These are phyloP conservation scores for Crotalus helleri DNA, from an alignment of 2,113 vertebrate genomes.

Conservation along the genomic window DNA sequence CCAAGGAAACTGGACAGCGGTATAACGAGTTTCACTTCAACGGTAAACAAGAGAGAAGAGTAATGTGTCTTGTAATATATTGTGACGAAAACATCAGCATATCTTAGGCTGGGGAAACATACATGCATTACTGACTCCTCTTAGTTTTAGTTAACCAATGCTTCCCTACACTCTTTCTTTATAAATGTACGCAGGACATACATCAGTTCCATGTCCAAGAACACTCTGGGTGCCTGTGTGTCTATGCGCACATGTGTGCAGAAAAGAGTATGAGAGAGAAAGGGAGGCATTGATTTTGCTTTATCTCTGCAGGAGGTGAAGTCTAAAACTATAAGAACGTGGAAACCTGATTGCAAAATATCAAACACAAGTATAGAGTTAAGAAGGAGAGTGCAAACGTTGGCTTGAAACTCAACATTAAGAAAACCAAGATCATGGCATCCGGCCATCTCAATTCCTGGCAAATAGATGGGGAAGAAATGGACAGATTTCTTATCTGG, in stretches of 20 bases:
- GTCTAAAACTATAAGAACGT: neutral
- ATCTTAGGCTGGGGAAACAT: neutral
- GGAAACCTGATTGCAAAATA: neutral
- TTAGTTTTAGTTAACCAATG: neutral
- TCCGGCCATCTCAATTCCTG: too few relatives aligned
- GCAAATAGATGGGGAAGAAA: too few relatives aligned
- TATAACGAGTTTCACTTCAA: constrained; percentile 46
- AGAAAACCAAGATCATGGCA: too few relatives aligned
- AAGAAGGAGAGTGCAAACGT: too few relatives aligned
- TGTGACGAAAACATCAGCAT: constrained; percentile 16
- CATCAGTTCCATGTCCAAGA: neutral
- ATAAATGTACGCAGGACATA: neutral
- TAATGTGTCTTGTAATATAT: constrained; percentile 20
- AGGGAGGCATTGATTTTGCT: neutral
- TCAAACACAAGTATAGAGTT: neutral
- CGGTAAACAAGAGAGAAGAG: neutral
- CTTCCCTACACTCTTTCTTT: neutral
- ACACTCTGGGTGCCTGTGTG: neutral
- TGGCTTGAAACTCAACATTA: too few relatives aligned
- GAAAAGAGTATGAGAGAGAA: neutral
- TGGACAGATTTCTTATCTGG: too few relatives aligned
- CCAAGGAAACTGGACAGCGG: constrained; percentile 65
- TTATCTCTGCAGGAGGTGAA: neutral
- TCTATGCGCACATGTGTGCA: neutral
- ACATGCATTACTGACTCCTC: neutral